Evolutionary conservation across 2,888 invertebrate species (phyloP), one percentile per base, ranked within the genome.

Genomic region (Carabus problematicus): DNA sequence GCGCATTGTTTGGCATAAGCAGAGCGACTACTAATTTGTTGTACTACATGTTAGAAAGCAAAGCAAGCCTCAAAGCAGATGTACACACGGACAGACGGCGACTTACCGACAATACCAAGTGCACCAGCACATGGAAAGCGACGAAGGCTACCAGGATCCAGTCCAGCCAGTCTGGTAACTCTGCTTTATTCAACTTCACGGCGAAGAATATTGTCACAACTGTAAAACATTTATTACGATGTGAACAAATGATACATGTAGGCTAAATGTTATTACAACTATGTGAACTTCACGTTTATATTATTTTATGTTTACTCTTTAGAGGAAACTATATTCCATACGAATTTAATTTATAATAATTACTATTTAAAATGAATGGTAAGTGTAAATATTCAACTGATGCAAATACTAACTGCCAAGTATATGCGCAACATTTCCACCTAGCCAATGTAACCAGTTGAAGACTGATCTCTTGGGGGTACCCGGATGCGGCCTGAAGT

Each of bases 131-230:
- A 79, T 98, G 95, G 84, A 97, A 93, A 3, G 90, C 90, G 11
- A 97, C 94, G 82, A 91, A 97, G 7, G 91, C 93, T 3, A 93
- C 93, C 73, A 98, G 82, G 71, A 97, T 90, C 89, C 91, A 97
- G 73, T 94, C 91, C 77, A 91, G 88, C 91, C 94, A 94, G 64
- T 89, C 85, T 0, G 96, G 95, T 52, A 97, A 84, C 77, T 93
- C 91, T 3, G 95, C 94, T 82, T 95, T 94, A 73, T 88, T 87
- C 72, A 97, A 85, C 77, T 91, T 90, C 19, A 94, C 91, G 47
- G 97, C 94, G 78, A 97, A 91, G 87, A 97, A 97, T 76, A 98
- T 93, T 61, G 95, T 92, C 11, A 95, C 91, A 82, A 97, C 97
- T 97, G 85, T 8, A 87, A 85, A 68, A 39, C 71, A 71, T 43